Base-by-base conservation (phyloP, 2,797 vertebrate genomes). In the Bradypus variegatus region DNA sequence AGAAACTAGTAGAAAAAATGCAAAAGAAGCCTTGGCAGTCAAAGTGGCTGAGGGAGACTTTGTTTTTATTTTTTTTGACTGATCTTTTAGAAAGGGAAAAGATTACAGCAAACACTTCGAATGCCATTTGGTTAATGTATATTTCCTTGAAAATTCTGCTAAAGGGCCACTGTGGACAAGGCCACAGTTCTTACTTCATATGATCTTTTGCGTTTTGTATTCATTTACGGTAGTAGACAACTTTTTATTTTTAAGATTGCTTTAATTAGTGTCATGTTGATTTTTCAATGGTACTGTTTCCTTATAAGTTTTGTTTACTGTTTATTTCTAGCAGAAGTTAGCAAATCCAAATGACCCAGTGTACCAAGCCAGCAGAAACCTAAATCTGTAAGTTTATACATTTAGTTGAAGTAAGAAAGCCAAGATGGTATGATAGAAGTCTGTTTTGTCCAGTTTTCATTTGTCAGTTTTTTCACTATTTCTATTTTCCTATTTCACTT, bases 61-160 rank as follows among this genome's bases (percentile, higher is more conserved):
- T 97, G 97, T 98, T 31, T 99, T 99, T 95, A 98, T 99, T 95
- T 99, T 99, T 45, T 95, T 99, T 75, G 99, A 99, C 96, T 99
- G 99, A 41, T 98, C 98, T 0, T 99, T 99, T 94, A 97, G 98
- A 6, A 93, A 98, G 94, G 98, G 99, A 96, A 97, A 97, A 50
- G 98, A 98, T 95, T 99, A 99, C 96, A 98, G 98, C 33, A 98
- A 98, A 77, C 99, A 99, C 96, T 97, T 99, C 80, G 98, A 99
- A 96, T 98, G 99, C 70, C 99, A 99, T 95, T 98, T 99, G 36
- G 98, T 99, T 92, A 99, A 99, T 11, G 99, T 99, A 4, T 99
- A 99, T 96, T 99, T 98, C 94, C 97, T 99, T 95, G 98, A 98
- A 94, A 97, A 98, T 93, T 98, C 98, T 83, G 97, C 98, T 70